Percentiles rank a stretch among this genome's conserved stretches.
These are phyloP conservation scores for Melanerpes aurifrons DNA, from an alignment of 2,113 vertebrate species.

Conservation along the genomic window DNA sequence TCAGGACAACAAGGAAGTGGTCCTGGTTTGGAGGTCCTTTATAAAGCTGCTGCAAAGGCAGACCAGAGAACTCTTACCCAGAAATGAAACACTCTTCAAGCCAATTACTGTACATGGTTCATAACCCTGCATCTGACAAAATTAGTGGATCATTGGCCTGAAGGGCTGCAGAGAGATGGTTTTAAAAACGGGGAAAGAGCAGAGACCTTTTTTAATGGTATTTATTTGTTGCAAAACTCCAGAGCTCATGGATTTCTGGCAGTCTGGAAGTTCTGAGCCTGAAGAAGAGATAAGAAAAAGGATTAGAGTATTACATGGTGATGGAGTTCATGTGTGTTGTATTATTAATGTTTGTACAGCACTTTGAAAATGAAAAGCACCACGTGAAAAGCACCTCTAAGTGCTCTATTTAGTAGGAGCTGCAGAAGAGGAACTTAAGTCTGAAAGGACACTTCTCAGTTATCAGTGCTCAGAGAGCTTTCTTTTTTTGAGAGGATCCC, in stretches of 20 bases:
- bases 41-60: background rate
- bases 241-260: background rate
- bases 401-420: conserved; percentile 41
- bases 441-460: conserved; percentile 42
- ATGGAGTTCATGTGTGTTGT: conserved; percentile 43
- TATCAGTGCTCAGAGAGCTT: conserved; percentile 29
- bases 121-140: background rate
- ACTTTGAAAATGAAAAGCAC: conserved; percentile 54
- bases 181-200: background rate
- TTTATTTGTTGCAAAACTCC: conserved; percentile 29
- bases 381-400: conserved; percentile 44
- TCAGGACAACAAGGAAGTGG: background rate
- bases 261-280: conserved; percentile 10
- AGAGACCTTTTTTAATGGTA: conserved; percentile 35
- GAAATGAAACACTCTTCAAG: background rate
- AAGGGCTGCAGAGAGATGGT: background rate
- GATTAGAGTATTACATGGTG: conserved; percentile 7
- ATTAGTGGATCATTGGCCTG: conserved; percentile 27
- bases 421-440: conserved; percentile 48
- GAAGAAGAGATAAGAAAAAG: conserved; percentile 38
- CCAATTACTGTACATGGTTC: background rate
- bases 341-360: conserved; percentile 66
- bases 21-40: background rate
- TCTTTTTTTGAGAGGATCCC: conserved; percentile 24
- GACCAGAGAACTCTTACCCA: background rate